phyloP scores from a whole-genome alignment of 2,113 vertebrate species.

The Thunnus thynnus region DNA sequence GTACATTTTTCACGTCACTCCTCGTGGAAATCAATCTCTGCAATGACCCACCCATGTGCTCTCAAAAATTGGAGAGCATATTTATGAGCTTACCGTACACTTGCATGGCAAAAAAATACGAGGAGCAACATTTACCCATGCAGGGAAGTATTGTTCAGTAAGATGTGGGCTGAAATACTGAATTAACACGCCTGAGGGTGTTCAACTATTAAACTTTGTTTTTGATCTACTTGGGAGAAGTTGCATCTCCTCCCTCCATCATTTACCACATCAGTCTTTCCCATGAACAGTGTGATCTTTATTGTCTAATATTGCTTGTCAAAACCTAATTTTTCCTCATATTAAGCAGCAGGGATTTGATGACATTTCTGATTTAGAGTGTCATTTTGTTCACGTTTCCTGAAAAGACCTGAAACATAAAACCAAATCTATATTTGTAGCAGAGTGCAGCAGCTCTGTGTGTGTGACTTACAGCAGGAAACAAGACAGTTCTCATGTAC shows the following conservation, averaged over 20 bases:
- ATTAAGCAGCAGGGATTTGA: conserved; percentile 51
- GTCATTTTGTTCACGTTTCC: conserved; percentile 42
- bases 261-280: conserved; percentile 43
- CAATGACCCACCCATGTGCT: conserved; percentile 55
- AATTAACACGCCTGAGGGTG: neutral
- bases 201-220: conserved; percentile 30
- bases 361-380: conserved; percentile 48
- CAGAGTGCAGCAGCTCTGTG: neutral
- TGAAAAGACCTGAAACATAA: conserved; percentile 28
- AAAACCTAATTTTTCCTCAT: conserved; percentile 56
- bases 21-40: conserved; percentile 70
- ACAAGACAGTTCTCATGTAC: conserved; percentile 13
- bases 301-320: conserved; percentile 57
- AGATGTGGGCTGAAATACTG: conserved; percentile 3
- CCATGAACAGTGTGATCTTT: conserved; percentile 40
- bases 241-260: conserved; percentile 45
- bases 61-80: conserved; percentile 8
- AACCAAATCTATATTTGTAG: conserved; percentile 11
- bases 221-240: conserved; percentile 48
- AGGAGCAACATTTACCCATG: conserved; percentile 4
- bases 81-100: conserved; percentile 35
- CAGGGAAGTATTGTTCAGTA: neutral
- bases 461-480: conserved; percentile 28
- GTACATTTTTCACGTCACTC: conserved; percentile 72
- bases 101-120: neutral